Evolutionary conservation across 1,140 invertebrate genomes (phyloP).

Genomic region (Cydia amplana): DNA sequence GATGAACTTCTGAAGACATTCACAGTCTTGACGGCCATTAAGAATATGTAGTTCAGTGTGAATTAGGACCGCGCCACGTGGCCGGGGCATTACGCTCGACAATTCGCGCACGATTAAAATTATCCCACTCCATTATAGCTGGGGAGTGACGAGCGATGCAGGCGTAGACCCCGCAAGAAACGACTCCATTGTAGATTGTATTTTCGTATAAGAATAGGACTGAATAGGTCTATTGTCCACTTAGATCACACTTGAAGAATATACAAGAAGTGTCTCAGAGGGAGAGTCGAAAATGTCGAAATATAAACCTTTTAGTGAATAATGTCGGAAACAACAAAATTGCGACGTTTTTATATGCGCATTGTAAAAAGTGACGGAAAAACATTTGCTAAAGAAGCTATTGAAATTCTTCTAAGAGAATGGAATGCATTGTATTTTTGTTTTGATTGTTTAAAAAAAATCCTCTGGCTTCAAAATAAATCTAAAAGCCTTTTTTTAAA

Average conservation of each 20-base stretch:
- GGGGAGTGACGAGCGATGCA: constrained; percentile 55
- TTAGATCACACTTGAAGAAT: too few relatives aligned
- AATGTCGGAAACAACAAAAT: not conserved
- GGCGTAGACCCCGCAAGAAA: constrained; percentile 40
- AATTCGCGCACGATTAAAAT: constrained; percentile 77
- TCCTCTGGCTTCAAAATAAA: too few relatives aligned
- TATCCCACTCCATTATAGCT: constrained; percentile 72
- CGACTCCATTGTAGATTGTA: not conserved
- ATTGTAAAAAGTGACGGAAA: not conserved
- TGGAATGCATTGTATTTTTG: too few relatives aligned
- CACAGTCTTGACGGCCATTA: constrained; percentile 31
- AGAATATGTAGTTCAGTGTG: constrained; percentile 45
- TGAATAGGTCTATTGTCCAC: not conserved
- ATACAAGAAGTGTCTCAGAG: too few relatives aligned
- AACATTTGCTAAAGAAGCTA: constrained; percentile 3
- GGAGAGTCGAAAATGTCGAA: not conserved
- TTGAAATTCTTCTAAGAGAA: not conserved
- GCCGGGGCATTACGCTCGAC: constrained; percentile 59
- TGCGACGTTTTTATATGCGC: not conserved
- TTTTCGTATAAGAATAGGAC: constrained; percentile 15
- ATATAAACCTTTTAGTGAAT: not conserved
- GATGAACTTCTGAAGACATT: constrained; percentile 38
- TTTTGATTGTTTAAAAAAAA: not conserved
- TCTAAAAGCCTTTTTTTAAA: too few relatives aligned
- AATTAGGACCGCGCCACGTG: constrained; percentile 64